phyloP scores from a whole-genome alignment of 2,113 vertebrate genomes.

The Setophaga kirtlandii region DNA sequence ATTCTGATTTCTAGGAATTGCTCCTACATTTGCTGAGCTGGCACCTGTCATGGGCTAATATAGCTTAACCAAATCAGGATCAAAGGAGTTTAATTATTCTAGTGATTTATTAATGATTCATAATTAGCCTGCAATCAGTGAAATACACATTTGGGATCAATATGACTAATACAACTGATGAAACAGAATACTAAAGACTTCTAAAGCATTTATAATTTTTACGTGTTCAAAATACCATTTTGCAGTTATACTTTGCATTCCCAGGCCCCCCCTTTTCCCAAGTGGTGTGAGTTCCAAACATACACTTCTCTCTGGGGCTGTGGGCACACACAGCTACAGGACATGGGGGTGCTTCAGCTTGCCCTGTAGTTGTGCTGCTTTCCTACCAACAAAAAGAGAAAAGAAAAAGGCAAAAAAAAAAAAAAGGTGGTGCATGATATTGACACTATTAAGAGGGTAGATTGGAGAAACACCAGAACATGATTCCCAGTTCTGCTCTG shows the following conservation, averaged over 20 bases:
- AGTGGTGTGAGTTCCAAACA: neutral
- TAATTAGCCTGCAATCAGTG: conserved; percentile 8
- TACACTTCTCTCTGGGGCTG: neutral
- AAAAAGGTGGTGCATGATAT: neutral
- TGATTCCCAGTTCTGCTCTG: neutral
- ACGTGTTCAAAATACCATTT: neutral
- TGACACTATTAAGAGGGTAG: neutral
- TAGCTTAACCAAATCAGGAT: neutral
- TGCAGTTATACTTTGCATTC: neutral
- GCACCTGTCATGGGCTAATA: neutral
- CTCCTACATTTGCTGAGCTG: neutral
- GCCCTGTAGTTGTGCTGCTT: neutral
- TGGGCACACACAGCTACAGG: neutral
- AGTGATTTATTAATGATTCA: conserved; percentile 35
- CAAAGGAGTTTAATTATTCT: conserved; percentile 7
- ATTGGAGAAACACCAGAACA: neutral
- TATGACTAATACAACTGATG: conserved; percentile 2
- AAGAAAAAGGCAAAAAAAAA: neutral
- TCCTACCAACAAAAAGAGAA: neutral
- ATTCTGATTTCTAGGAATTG: neutral
- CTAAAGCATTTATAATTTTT: neutral
- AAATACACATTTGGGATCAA: conserved; percentile 31
- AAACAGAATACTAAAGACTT: conserved; percentile 7
- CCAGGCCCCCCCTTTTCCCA: fast-evolving
- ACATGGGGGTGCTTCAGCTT: neutral